Evolutionary conservation across 2,888 invertebrate species (phyloP).

Genomic region (Agrotis puta): DNA sequence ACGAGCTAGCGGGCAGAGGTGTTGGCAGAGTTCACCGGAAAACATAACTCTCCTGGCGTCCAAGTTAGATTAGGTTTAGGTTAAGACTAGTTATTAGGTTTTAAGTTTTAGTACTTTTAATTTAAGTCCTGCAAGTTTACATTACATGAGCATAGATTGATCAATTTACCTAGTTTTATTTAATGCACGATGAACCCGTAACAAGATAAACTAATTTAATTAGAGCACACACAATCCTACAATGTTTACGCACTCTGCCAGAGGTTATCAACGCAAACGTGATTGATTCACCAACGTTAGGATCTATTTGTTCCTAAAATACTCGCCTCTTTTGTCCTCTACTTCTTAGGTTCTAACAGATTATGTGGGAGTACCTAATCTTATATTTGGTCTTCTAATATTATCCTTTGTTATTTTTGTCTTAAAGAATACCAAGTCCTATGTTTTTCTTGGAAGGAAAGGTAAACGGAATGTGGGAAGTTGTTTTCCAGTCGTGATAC

Average conservation of each 20-base stretch:
- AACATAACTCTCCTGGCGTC: no score
- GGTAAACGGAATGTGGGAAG: conserved; percentile 23
- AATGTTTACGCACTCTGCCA: conserved; percentile 23
- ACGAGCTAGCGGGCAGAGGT: no score
- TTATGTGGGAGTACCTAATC: conserved; percentile 1
- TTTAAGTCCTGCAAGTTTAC: no score
- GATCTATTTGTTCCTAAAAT: conserved; percentile 18
- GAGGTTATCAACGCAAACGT: conserved; percentile 44
- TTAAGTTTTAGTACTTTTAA: no score
- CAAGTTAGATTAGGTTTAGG: no score
- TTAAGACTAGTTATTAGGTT: no score
- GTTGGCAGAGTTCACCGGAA: no score
- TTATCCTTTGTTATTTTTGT: conserved; percentile 16
- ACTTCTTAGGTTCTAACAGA: conserved; percentile 12
- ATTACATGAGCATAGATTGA: no score
- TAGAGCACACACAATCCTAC: conserved; percentile 20
- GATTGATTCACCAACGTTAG: conserved; percentile 4
- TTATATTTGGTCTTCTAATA: conserved; percentile 1
- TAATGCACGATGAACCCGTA: no score
- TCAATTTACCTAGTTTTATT: no score
- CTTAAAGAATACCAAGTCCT: not conserved
- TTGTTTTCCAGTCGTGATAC: conserved; percentile 9
- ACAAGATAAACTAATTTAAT: conserved; percentile 46
- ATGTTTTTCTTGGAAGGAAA: conserved; percentile 42
- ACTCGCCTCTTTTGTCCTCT: conserved; percentile 29